These are phyloP conservation scores for Tiliqua scincoides DNA, from an alignment of 2,113 vertebrate species.

Conservation along the genomic window DNA sequence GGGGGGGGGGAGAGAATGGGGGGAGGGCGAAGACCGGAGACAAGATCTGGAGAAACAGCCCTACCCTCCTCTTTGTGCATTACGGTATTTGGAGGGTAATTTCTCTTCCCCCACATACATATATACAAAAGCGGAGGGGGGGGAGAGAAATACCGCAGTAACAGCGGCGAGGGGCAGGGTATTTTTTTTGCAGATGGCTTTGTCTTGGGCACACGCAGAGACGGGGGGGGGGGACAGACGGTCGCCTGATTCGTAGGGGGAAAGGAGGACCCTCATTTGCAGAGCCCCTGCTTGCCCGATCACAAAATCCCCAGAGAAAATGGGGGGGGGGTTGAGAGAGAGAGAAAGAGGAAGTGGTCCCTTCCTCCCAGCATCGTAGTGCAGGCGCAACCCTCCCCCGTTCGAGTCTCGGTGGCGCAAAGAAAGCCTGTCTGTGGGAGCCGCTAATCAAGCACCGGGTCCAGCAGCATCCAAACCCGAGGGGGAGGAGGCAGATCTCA, in stretches of 20 bases:
- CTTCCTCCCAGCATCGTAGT: slow-evolving; percentile 5
- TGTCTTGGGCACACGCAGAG: slow-evolving; percentile 18
- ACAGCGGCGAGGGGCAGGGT: slow-evolving; percentile 7
- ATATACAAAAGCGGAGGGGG: slow-evolving; percentile 9
- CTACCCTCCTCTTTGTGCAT: slow-evolving; percentile 25
- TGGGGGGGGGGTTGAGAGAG: neutral
- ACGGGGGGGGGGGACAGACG: neutral
- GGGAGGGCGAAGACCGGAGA: neutral
- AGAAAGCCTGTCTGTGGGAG: slow-evolving; percentile 6
- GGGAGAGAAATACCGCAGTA: slow-evolving; percentile 24
- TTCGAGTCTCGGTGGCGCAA: slow-evolving; percentile 24
- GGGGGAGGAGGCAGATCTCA: neutral
- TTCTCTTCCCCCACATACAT: neutral
- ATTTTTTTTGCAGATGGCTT: slow-evolving; percentile 32
- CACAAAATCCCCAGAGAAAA: slow-evolving; percentile 16
- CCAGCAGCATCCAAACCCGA: neutral
- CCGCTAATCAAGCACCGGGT: neutral
- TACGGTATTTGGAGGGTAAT: slow-evolving; percentile 16
- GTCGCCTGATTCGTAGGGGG: neutral
- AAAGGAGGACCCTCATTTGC: neutral
- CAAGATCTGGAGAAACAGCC: slow-evolving; percentile 9
- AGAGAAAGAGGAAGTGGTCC: neutral
- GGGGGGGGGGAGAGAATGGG: neutral
- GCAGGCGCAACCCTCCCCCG: neutral
- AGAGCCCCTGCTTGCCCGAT: neutral